Conservation (phyloP, 1,140 invertebrate species). For the Meloidogyne hapla region DNA sequence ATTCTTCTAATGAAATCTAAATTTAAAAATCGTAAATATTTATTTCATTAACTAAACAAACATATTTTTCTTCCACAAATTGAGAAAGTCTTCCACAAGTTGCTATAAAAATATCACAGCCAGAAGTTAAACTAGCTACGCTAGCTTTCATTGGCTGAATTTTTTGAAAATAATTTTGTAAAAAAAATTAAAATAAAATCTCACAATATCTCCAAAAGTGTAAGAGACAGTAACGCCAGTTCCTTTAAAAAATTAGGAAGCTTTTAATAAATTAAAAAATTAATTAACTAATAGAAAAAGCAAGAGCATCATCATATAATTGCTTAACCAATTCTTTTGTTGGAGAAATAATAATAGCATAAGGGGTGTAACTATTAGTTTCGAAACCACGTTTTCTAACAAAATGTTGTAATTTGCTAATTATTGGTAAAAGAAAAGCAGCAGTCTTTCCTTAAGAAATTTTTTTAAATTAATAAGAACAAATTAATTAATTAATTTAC, state of each 20-base stretch:
- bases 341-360: conserved; percentile 26
- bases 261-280: background rate
- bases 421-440: conserved; percentile 33
- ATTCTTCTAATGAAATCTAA: conserved; percentile 32
- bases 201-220: conserved; percentile 28
- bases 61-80: conserved; percentile 31
- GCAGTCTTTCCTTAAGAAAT: conserved; percentile 16
- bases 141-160: conserved; percentile 25
- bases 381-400: background rate
- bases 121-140: background rate
- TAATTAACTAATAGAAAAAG: conserved; percentile 4
- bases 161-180: background rate
- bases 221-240: conserved; percentile 20
- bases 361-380: conserved; percentile 23
- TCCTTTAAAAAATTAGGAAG: conserved; percentile 8
- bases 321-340: conserved; percentile 33
- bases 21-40: background rate
- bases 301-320: conserved; percentile 18
- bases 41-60: background rate
- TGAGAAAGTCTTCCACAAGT: conserved; percentile 29
- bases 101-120: conserved; percentile 36
- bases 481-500: conserved; percentile 7
- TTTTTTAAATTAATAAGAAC: background rate
- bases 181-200: background rate
- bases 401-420: conserved; percentile 23